Evolutionary conservation across 2,113 vertebrate species (phyloP).

Genomic region (Menura novaehollandiae): DNA sequence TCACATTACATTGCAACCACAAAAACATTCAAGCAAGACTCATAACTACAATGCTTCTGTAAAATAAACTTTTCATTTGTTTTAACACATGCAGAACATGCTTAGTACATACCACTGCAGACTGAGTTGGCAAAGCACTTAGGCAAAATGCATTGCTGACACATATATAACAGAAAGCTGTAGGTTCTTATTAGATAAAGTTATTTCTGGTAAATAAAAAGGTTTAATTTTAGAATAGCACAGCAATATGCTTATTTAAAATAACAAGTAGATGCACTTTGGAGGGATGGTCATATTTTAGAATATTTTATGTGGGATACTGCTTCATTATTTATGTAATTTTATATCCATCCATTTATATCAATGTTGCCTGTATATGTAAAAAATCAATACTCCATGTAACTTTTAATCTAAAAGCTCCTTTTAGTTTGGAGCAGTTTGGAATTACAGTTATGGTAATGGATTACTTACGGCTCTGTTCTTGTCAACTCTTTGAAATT

Average conservation of each 20-base stretch:
- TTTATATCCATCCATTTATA: not conserved
- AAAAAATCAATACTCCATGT: not conserved
- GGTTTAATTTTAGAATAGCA: not conserved
- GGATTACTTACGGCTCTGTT: slow-evolving; percentile 28
- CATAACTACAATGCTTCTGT: slow-evolving; percentile 11
- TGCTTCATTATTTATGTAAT: not conserved
- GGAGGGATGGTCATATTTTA: not conserved
- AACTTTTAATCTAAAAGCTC: slow-evolving; percentile 21
- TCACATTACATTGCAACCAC: slow-evolving; percentile 32
- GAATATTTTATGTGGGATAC: not conserved
- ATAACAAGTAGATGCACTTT: not conserved
- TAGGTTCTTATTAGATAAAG: slow-evolving; percentile 32
- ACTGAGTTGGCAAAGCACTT: slow-evolving; percentile 67
- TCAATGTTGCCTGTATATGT: not conserved
- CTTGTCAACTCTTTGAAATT: slow-evolving; percentile 48
- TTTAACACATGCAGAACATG: slow-evolving; percentile 66
- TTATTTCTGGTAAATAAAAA: slow-evolving; percentile 32
- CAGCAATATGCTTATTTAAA: not conserved
- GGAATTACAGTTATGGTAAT: slow-evolving; percentile 4
- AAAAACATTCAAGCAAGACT: slow-evolving; percentile 45
- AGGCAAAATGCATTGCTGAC: slow-evolving; percentile 61
- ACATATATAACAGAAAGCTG: slow-evolving; percentile 48
- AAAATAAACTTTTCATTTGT: slow-evolving; percentile 8
- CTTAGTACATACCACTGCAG: slow-evolving; percentile 67
- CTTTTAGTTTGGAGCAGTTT: not conserved